Evolutionary conservation across 2,113 vertebrate genomes (phyloP), one percentile per base, ranked within the genome.

Genomic region (Amia ocellicauda): DNA sequence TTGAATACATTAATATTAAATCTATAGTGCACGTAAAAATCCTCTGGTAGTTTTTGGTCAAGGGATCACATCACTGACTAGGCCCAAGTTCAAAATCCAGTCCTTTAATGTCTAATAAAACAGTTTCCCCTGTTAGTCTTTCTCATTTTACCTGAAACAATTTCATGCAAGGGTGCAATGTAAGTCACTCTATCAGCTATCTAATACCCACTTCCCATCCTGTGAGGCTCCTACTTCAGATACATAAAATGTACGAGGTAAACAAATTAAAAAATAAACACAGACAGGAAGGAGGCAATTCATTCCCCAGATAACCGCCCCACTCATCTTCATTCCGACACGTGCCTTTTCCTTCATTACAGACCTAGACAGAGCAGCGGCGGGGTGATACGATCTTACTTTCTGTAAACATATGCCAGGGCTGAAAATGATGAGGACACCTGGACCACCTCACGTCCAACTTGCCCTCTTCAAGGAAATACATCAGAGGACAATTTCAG

Each of bases 261-360:
- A 68, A 73, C 61, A 71, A 70, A 70, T 41, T 3, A 3, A 52
- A 64, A 66, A 67, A 72, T 70, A 84, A 86, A 82, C 79, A 82
- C 68, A 75, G 58, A 72, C 84, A 80, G 85, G 84, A 86, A 84
- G 80, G 76, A 85, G 64, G 71, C 71, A 67, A 70, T 60, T 51
- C 69, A 70, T 78, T 74, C 73, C 71, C 69, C 45, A 29, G 58
- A 73, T 68, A 74, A 65, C 74, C 27, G 64, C 28, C 60, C 56
- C 24, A 19, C 31, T 47, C 60, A 58, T 29, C 4, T 17, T 16
- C 3, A 28, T 63, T 14, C 66, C 50, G 50, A 52, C 16, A 47
- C 16, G 54, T 63, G 57, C 11, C 24, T 11, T 3, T 20, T 47
- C 42, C 55, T 62, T 63, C 56, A 22, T 19, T 31, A 4, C 45